Conservation (phyloP, 2,113 vertebrate species). For the Dascyllus trimaculatus region DNA sequence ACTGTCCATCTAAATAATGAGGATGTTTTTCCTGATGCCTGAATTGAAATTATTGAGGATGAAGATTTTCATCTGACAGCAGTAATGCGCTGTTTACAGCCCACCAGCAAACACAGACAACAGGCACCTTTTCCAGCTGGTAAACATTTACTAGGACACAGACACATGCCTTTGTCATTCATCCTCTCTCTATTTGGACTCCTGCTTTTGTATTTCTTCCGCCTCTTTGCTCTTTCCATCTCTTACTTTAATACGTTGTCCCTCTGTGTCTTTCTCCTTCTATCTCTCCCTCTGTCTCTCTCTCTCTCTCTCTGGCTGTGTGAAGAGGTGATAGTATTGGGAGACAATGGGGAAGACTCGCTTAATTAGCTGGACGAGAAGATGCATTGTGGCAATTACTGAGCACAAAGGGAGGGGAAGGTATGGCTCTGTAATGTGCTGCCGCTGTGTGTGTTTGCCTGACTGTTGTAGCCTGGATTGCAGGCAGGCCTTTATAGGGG, state of each 20-base stretch:
- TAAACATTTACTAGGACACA: slow-evolving; percentile 74
- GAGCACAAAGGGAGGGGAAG: slow-evolving; percentile 81
- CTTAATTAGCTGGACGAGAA: slow-evolving; percentile 86
- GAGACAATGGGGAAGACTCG: slow-evolving; percentile 83
- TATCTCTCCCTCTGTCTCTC: not conserved
- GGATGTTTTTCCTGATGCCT: not conserved
- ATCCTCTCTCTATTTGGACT: slow-evolving; percentile 52
- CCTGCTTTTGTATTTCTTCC: slow-evolving; percentile 44
- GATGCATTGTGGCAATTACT: slow-evolving; percentile 87
- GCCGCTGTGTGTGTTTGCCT: slow-evolving; percentile 71
- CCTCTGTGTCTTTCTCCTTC: slow-evolving; percentile 24
- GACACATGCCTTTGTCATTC: slow-evolving; percentile 63
- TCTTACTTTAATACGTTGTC: slow-evolving; percentile 30
- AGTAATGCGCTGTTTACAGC: slow-evolving; percentile 42
- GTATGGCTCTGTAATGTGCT: slow-evolving; percentile 74
- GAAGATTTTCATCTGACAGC: slow-evolving; percentile 43
- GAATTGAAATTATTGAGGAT: slow-evolving; percentile 25
- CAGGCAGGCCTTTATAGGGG: slow-evolving; percentile 69
- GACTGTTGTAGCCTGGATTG: slow-evolving; percentile 71
- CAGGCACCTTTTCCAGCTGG: slow-evolving; percentile 57
- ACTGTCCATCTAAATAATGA: not conserved
- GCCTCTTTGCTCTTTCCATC: slow-evolving; percentile 44
- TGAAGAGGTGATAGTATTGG: slow-evolving; percentile 74
- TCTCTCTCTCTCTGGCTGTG: slow-evolving; percentile 53
- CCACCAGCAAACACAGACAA: slow-evolving; percentile 47